These are phyloP conservation scores for Catharus fuscescens DNA, from an alignment of 2,113 vertebrate species.

Conservation along the genomic window DNA sequence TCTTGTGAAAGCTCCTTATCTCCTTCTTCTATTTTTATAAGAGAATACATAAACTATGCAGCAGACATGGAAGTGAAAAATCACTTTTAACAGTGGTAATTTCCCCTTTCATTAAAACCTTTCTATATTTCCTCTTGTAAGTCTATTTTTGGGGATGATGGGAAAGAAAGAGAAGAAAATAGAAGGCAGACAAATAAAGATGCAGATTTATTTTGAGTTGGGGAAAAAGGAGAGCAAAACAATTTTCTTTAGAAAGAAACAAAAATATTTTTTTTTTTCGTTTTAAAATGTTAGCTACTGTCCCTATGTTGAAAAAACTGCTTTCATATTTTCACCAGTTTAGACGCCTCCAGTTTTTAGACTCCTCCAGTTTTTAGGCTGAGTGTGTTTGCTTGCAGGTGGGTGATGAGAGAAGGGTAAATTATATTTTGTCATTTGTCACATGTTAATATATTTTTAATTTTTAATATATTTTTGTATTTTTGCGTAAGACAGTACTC, in stretches of 20 bases:
- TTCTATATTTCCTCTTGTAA: neutral
- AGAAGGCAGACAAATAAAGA: neutral
- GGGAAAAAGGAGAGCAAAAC: neutral
- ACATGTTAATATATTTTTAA: neutral
- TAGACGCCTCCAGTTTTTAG: neutral
- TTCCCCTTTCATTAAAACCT: neutral
- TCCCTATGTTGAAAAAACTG: neutral
- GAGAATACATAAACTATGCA: neutral
- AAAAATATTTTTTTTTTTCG: neutral
- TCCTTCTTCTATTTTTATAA: neutral
- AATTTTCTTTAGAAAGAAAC: neutral
- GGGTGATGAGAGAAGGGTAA: neutral
- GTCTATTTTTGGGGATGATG: neutral
- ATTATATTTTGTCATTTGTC: neutral
- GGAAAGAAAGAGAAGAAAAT: neutral
- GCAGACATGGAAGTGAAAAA: neutral
- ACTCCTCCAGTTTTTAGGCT: neutral
- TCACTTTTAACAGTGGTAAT: neutral
- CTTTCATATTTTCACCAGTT: neutral
- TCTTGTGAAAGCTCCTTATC: neutral
- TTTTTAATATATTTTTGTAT: too few relatives aligned
- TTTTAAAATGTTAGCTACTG: neutral
- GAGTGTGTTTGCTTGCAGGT: neutral
- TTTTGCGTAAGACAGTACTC: neutral
- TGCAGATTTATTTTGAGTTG: neutral